phyloP scores from a whole-genome alignment of 2,888 invertebrate genomes.

The Drosophila koepferae region DNA sequence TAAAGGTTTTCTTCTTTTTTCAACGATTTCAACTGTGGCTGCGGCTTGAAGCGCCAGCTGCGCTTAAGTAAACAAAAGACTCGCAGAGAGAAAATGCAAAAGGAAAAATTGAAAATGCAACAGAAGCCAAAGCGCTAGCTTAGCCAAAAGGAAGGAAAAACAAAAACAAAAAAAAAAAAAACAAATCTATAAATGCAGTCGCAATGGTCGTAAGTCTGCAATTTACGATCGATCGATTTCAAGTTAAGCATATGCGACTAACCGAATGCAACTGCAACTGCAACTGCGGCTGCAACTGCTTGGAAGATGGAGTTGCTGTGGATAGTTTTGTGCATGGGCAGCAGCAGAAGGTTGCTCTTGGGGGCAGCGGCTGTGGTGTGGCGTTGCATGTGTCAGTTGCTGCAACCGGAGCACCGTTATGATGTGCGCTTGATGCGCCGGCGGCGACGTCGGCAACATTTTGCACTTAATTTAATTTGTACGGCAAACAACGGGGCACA shows the following conservation, averaged over 20 bases:
- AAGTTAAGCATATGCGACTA: conserved; percentile 76
- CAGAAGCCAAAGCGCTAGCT: conserved; percentile 18
- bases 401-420: conserved; percentile 62
- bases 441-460: conserved; percentile 57
- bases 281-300: conserved; percentile 21
- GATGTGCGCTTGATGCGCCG: conserved; percentile 70
- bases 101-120: conserved; percentile 19
- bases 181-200: conserved; percentile 61
- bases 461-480: conserved; percentile 81
- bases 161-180: conserved; percentile 34
- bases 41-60: conserved; percentile 38
- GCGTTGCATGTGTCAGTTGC: conserved; percentile 54
- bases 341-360: neutral
- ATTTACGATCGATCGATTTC: conserved; percentile 82
- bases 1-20: conserved; percentile 6
- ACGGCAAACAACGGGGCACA: conserved; percentile 69
- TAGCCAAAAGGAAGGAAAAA: conserved; percentile 30
- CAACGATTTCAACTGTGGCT: neutral
- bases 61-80: conserved; percentile 44
- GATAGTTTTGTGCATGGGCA: neutral
- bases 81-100: conserved; percentile 1
- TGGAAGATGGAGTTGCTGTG: conserved; percentile 36
- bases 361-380: neutral
- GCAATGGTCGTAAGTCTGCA: conserved; percentile 59
- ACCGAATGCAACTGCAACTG: conserved; percentile 32